Conservation (phyloP, 2,113 vertebrate species). For the Calyptommatus sinebrachiatus region DNA sequence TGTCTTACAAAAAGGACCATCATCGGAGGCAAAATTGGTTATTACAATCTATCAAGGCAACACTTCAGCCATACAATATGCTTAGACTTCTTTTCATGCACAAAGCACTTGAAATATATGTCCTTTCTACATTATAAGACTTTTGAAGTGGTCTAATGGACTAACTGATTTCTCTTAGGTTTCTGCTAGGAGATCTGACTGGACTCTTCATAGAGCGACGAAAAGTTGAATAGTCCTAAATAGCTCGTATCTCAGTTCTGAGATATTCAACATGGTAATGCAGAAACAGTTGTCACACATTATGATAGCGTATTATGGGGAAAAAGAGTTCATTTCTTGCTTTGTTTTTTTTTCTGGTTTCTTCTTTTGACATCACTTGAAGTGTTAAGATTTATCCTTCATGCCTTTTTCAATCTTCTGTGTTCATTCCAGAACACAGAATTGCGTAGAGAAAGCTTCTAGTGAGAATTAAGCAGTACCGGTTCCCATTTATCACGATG, state of each 20-base stretch:
- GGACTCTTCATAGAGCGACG: constrained; percentile 40
- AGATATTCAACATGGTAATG: not conserved
- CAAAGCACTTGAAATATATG: not conserved
- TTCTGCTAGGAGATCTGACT: constrained; percentile 14
- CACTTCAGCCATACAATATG: not conserved
- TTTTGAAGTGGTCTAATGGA: constrained; percentile 12
- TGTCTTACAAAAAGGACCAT: not conserved
- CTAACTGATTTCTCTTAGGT: constrained; percentile 13
- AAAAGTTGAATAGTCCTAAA: not conserved
- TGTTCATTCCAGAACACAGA: not conserved
- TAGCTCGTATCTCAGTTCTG: not conserved
- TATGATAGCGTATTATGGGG: not conserved
- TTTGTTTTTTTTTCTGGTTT: not conserved
- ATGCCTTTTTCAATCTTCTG: not conserved
- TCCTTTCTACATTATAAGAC: constrained; percentile 33
- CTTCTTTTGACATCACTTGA: not conserved
- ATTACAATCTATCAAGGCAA: not conserved
- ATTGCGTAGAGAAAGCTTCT: not conserved
- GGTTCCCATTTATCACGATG: not conserved
- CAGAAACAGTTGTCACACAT: not conserved
- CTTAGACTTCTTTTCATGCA: not conserved
- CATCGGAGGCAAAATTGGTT: no score
- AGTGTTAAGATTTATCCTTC: no score
- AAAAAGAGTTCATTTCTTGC: no score
- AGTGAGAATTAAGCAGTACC: not conserved